These are phyloP conservation scores for Drosophila repleta DNA, from an alignment of 1,140 invertebrate species.

Conservation along the genomic window DNA sequence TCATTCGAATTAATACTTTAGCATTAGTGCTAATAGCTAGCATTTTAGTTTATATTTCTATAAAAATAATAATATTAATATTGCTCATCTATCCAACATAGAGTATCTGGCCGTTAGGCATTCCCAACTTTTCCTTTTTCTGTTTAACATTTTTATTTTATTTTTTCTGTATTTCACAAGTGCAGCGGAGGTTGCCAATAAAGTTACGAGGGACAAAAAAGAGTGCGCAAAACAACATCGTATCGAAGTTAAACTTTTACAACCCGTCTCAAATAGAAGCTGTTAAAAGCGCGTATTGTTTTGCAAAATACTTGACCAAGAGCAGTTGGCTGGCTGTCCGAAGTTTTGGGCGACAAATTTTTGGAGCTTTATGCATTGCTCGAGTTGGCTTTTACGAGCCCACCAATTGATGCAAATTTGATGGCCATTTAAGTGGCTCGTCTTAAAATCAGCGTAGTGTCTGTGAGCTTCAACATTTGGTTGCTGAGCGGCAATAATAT, in stretches of 20 bases:
- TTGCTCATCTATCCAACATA: too few relatives aligned
- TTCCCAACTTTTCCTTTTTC: neutral
- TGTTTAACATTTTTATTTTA: neutral
- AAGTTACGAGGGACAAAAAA: slow-evolving; percentile 41
- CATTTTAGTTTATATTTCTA: too few relatives aligned
- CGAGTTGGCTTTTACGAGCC: slow-evolving; percentile 53
- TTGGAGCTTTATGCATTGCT: slow-evolving; percentile 56
- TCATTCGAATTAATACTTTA: too few relatives aligned
- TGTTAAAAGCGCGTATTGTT: slow-evolving; percentile 75
- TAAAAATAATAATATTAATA: too few relatives aligned
- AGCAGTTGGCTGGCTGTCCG: slow-evolving; percentile 12
- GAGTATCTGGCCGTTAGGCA: neutral
- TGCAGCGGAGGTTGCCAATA: slow-evolving; percentile 34
- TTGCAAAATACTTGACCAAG: slow-evolving; percentile 69
- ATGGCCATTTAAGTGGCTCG: slow-evolving; percentile 23
- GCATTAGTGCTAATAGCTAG: too few relatives aligned
- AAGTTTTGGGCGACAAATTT: slow-evolving; percentile 64
- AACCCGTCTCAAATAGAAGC: slow-evolving; percentile 69
- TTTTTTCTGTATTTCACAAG: neutral
- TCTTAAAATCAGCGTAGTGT: slow-evolving; percentile 19
- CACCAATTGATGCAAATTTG: slow-evolving; percentile 51
- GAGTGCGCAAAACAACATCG: neutral
- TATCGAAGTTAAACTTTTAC: slow-evolving; percentile 54
- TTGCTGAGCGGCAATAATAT: slow-evolving; percentile 9
- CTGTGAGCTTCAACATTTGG: neutral